Percentiles rank a stretch among this genome's conserved stretches.
phyloP scores from a whole-genome alignment of 2,113 vertebrate genomes.

The Archilochus colubris region DNA sequence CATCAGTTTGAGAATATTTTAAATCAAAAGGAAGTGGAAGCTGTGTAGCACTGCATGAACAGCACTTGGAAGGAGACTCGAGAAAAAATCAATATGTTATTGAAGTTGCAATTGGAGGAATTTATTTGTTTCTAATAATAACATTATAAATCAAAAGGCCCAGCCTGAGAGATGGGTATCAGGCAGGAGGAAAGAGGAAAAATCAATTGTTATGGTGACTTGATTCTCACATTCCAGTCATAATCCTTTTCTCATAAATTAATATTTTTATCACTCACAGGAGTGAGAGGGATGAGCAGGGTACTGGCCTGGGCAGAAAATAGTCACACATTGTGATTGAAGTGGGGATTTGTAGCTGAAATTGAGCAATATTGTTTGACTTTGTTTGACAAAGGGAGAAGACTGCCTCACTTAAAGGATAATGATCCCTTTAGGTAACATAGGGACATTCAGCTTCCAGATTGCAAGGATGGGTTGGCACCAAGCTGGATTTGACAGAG shows the following conservation, averaged over 20 bases:
- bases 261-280: not conserved
- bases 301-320: not conserved
- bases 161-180: not conserved
- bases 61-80: rapidly evolving
- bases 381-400: not conserved
- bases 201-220: constrained; percentile 13
- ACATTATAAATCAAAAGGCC: constrained; percentile 18
- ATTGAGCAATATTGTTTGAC: not conserved
- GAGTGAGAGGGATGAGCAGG: not conserved
- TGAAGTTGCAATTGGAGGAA: constrained; percentile 53
- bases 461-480: not conserved
- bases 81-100: constrained; percentile 40
- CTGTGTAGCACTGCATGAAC: not conserved
- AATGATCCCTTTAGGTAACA: not conserved
- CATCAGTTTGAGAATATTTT: not conserved
- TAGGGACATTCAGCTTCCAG: no score
- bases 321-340: rapidly evolving
- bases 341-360: not conserved
- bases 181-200: not conserved
- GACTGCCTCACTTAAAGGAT: not conserved
- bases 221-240: not conserved
- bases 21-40: not conserved
- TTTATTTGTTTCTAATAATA: constrained; percentile 38
- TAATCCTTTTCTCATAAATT: constrained; percentile 30
- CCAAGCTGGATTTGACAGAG: not conserved